Evolutionary conservation across 1,140 invertebrate genomes (phyloP), one percentile per base, ranked within the genome.

Genomic region (Laupala kohalensis): DNA sequence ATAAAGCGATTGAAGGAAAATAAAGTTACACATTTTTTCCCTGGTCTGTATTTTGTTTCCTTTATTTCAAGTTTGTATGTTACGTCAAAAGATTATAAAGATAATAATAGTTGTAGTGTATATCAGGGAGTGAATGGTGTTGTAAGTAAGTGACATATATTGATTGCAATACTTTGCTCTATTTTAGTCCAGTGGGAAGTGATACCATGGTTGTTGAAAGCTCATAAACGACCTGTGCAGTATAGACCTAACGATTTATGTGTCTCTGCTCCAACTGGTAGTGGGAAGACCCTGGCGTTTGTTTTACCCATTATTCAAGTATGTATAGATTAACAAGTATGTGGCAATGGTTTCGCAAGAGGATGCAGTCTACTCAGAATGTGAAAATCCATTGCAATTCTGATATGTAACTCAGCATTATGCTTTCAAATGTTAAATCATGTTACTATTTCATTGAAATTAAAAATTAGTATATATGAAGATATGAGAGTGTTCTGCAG

Each of bases 251-350:
- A 88, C 74, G 97, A 99, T 80, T 84, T 97, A n/a, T 98, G 96
- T 83, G 92, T 99, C 53, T 97, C 95, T 25, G 95, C 96, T 64
- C 95, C 96, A 25, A 99, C 97, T 19, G 97, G 97, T 13, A 97
- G 95, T 86, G 97, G 97, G 12, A 99, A 99, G 85, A 99, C 97
- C 1, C 81, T 99, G 67, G 90, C 95, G 5, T 99, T 94, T 86
- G 93, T 93, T 72, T 81, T 99, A 71, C 97, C 97, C 15, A 89
- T 98, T 67, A 83, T 99, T 67, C 93, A 98, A 81, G 84, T 81
- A 80, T 75, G 24, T 25, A 15, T 53, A 13, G 37, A 53, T 53
- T 53, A 2, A n/a, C n/a, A n/a, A n/a, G n/a, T n/a, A n/a, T n/a
- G n/a, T n/a, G n/a, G n/a, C n/a, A n/a, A n/a, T n/a, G n/a, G n/a